Evolutionary conservation across 2,797 vertebrate genomes (phyloP).

Genomic region (Falco biarmicus): DNA sequence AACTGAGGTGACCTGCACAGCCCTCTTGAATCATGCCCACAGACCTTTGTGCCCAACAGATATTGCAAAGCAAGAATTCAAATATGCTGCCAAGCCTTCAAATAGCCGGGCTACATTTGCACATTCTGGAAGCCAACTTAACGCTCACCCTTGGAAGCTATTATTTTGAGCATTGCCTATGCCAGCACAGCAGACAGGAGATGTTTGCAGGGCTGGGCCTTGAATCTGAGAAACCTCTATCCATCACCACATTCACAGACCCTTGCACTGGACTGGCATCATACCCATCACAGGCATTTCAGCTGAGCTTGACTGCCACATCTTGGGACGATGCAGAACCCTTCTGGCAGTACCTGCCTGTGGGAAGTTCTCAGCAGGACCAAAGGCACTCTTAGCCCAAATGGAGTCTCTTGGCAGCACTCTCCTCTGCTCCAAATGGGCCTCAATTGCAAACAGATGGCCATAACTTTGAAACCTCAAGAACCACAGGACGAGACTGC

Average conservation of each 20-base stretch:
- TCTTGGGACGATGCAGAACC: not conserved
- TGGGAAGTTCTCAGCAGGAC: not conserved
- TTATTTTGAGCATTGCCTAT: not conserved
- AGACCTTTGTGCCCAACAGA: not conserved
- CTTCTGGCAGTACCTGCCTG: not conserved
- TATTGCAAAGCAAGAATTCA: not conserved
- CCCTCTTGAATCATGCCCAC: not conserved
- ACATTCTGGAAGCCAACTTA: not conserved
- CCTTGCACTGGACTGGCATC: not conserved
- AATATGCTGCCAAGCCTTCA: not conserved
- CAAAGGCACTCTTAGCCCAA: not conserved
- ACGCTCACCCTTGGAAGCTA: not conserved
- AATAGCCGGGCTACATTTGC: not conserved
- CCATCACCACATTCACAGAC: not conserved
- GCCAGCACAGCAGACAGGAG: not conserved
- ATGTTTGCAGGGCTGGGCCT: not conserved
- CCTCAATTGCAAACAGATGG: constrained; percentile 85
- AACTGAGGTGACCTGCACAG: not conserved
- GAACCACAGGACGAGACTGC: constrained; percentile 73
- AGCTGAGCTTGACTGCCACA: not conserved
- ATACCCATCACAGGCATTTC: not conserved
- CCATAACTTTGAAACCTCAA: constrained; percentile 71
- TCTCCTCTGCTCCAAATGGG: constrained; percentile 64
- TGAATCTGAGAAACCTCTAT: not conserved
- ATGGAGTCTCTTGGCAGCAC: constrained; percentile 1